A percentile compares a stretch with the other conserved stretches of the same genome.
These are phyloP conservation scores for Parauchenoglanis punctatus DNA, from an alignment of 2,797 vertebrate species.

Conservation along the genomic window DNA sequence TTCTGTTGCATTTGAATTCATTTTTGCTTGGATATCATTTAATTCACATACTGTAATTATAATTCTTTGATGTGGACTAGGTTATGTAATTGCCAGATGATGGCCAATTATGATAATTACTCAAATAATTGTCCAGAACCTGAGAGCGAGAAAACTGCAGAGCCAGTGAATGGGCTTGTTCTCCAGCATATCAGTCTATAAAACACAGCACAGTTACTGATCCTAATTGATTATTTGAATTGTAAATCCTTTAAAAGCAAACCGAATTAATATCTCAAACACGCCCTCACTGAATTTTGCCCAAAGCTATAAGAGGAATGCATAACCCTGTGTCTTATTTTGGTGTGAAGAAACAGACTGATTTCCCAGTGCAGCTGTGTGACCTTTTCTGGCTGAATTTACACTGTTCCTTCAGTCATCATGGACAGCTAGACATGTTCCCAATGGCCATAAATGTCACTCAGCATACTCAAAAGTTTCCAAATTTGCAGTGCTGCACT, in stretches of 20 bases:
- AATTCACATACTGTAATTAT: not conserved
- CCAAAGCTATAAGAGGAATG: not conserved
- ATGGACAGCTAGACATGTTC: slow-evolving; percentile 46
- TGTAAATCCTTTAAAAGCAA: slow-evolving; percentile 29
- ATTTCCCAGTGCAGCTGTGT: slow-evolving; percentile 39
- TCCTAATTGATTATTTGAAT: slow-evolving; percentile 14
- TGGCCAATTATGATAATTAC: slow-evolving; percentile 45
- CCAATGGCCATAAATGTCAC: slow-evolving; percentile 55
- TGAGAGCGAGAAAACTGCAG: slow-evolving; percentile 22
- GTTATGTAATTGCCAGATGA: slow-evolving; percentile 45
- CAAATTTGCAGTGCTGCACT: slow-evolving; percentile 43
- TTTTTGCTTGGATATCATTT: not conserved
- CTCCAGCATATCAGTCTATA: slow-evolving; percentile 9
- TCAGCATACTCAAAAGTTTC: slow-evolving; percentile 52
- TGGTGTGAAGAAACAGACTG: not conserved
- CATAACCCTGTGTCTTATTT: not conserved
- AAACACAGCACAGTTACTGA: slow-evolving; percentile 21
- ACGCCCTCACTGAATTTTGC: slow-evolving; percentile 20
- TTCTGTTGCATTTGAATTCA: not conserved
- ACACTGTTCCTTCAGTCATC: slow-evolving; percentile 39
- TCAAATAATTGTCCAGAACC: slow-evolving; percentile 40
- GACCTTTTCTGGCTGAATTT: slow-evolving; percentile 60
- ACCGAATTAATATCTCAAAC: slow-evolving; percentile 17
- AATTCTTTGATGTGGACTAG: slow-evolving; percentile 30
- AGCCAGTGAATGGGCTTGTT: slow-evolving; percentile 30